Evolutionary conservation across 2,888 invertebrate genomes (phyloP).

Genomic region (Acanthosepion lycidas): DNA sequence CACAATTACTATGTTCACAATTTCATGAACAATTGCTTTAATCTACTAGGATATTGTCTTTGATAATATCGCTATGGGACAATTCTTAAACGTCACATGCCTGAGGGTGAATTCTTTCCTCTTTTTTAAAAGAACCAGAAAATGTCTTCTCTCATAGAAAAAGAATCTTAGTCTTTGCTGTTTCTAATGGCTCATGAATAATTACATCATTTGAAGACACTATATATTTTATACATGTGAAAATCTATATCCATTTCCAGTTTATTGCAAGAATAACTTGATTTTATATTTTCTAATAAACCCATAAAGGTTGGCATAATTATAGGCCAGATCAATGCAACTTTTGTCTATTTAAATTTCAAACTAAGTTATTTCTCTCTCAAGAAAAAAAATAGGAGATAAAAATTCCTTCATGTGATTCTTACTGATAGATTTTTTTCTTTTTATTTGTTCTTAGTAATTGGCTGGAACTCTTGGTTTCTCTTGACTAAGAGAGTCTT

Average conservation of each 20-base stretch:
- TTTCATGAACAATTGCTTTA: no score
- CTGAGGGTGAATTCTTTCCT: no score
- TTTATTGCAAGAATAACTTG: neutral
- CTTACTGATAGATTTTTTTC: neutral
- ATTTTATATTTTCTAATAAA: neutral
- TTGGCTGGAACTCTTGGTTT: no score
- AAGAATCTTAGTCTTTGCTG: neutral
- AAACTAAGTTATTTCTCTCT: neutral
- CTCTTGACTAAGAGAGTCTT: neutral
- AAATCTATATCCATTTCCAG: neutral
- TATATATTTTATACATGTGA: neutral
- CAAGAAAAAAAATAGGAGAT: neutral
- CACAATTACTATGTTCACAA: no score
- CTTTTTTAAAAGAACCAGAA: no score
- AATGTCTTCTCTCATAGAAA: neutral
- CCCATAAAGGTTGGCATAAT: neutral
- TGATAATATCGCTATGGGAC: no score
- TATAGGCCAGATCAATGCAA: neutral
- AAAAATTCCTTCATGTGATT: neutral
- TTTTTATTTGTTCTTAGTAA: neutral
- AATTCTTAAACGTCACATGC: no score
- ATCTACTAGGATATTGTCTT: no score
- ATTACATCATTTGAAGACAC: neutral
- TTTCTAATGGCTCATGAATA: neutral
- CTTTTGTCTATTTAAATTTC: neutral